A percentile compares a stretch with the other conserved stretches of the same genome.
Evolutionary conservation across 2,888 invertebrate genomes (phyloP).

Genomic region (Drosophila putrida): DNA sequence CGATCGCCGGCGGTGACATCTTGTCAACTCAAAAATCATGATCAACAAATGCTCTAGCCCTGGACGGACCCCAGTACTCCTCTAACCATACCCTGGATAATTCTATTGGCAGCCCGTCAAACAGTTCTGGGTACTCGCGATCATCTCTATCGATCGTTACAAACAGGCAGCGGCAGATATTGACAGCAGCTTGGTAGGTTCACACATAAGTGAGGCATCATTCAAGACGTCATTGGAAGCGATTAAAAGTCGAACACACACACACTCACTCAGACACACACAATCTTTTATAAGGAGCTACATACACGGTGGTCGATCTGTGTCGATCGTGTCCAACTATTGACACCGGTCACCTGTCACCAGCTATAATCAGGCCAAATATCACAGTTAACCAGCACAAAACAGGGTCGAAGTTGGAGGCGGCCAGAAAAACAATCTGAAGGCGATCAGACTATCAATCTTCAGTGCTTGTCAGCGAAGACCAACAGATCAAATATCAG

Average conservation of each 20-base stretch:
- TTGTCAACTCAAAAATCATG: conserved; percentile 82
- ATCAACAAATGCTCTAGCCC: conserved; percentile 70
- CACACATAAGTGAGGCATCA: conserved; percentile 80
- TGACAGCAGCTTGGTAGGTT: conserved; percentile 80
- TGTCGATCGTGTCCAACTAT: conserved; percentile 36
- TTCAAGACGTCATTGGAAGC: conserved; percentile 74
- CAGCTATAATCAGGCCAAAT: conserved; percentile 66
- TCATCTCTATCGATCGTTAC: conserved; percentile 77
- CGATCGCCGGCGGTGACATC: conserved; percentile 77
- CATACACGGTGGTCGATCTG: conserved; percentile 48
- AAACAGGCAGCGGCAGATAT: conserved; percentile 73
- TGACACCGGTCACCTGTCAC: conserved; percentile 64
- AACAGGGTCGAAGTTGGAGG: conserved; percentile 37
- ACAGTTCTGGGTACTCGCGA: conserved; percentile 39
- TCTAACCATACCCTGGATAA: conserved; percentile 47
- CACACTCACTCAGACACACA: conserved; percentile 55
- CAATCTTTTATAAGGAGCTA: conserved; percentile 66
- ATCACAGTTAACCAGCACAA: conserved; percentile 27
- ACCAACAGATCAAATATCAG: conserved; percentile 53
- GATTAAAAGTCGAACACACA: conserved; percentile 66
- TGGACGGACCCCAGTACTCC: neutral
- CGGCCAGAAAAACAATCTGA: conserved; percentile 8
- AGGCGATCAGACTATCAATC: conserved; percentile 40
- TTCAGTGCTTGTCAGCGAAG: conserved; percentile 40
- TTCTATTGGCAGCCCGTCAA: conserved; percentile 61